Percentiles rank a stretch among this genome's conserved stretches.
These are phyloP conservation scores for Drosophila sechellia DNA, from an alignment of 1,140 invertebrate species.

Conservation along the genomic window DNA sequence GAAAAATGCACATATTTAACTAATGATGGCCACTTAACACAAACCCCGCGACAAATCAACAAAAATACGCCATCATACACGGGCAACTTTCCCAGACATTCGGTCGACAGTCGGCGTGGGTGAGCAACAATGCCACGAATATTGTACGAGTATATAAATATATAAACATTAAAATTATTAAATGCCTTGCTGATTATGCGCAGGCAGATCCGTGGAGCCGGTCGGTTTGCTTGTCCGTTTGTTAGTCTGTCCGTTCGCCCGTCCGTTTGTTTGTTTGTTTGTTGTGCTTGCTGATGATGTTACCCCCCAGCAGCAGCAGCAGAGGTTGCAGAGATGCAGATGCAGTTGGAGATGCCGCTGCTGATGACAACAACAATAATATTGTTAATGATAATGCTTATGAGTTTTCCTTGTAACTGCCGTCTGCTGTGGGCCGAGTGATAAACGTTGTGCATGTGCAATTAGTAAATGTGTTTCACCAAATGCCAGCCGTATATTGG, in stretches of 20 bases:
- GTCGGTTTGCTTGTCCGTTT: slow-evolving; percentile 21
- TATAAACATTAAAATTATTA: slow-evolving; percentile 81
- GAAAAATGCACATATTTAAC: slow-evolving; percentile 83
- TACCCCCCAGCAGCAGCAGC: slow-evolving; percentile 32
- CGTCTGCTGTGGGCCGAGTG: slow-evolving; percentile 55
- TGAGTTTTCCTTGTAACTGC: slow-evolving; percentile 77
- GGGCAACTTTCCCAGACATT: slow-evolving; percentile 72
- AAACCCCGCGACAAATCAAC: slow-evolving; percentile 80
- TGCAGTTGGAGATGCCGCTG: slow-evolving; percentile 39
- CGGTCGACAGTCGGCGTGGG: slow-evolving; percentile 52
- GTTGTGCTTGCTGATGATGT: slow-evolving; percentile 72
- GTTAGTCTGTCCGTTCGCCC: slow-evolving; percentile 11
- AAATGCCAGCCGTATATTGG: slow-evolving; percentile 2
- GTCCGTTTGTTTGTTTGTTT: slow-evolving; percentile 29
- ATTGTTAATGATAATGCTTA: slow-evolving; percentile 83
- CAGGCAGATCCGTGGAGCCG: slow-evolving; percentile 42
- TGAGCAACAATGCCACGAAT: slow-evolving; percentile 25
- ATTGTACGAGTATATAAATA: slow-evolving; percentile 63
- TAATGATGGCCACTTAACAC: slow-evolving; percentile 81
- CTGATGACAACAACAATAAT: slow-evolving; percentile 79
- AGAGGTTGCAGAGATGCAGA: slow-evolving; percentile 35
- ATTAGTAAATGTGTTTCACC: slow-evolving; percentile 72
- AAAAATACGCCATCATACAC: slow-evolving; percentile 26
- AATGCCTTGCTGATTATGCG: slow-evolving; percentile 81
- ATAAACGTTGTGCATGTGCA: slow-evolving; percentile 74